These are phyloP conservation scores for Mastomys coucha DNA, from an alignment of 2,113 vertebrate species.

Conservation along the genomic window DNA sequence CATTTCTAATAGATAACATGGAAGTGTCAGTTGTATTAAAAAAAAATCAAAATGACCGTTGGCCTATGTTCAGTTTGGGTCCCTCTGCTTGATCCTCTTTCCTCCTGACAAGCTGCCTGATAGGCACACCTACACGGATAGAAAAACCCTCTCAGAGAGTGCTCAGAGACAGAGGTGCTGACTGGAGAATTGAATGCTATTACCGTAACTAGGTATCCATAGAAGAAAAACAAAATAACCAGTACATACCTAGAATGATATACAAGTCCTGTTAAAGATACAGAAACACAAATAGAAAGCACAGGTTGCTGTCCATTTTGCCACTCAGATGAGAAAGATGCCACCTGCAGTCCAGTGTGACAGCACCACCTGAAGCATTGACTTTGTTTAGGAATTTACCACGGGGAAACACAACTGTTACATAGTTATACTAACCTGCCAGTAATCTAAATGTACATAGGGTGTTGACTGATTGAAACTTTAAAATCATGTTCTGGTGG, in stretches of 20 bases:
- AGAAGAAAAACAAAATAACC: not conserved
- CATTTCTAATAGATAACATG: not conserved
- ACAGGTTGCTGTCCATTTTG: not conserved
- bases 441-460: slow-evolving; percentile 8
- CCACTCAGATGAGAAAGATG: slow-evolving; percentile 3
- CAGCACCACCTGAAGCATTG: not conserved
- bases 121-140: not conserved
- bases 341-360: not conserved
- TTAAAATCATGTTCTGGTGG: not conserved
- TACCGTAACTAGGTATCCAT: not conserved
- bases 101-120: not conserved
- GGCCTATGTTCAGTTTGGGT: not conserved
- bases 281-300: not conserved
- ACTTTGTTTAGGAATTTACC: slow-evolving; percentile 1
- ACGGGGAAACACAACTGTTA: not conserved
- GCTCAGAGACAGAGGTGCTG: slow-evolving; percentile 29
- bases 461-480: not conserved
- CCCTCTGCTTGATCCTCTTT: not conserved
- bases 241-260: not conserved
- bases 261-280: not conserved
- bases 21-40: not conserved
- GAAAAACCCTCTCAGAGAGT: not conserved
- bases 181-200: not conserved
- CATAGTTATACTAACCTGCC: not conserved
- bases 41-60: not conserved